Evolutionary conservation across 1,140 invertebrate genomes (phyloP), one percentile per base, ranked within the genome.

Genomic region (Nymphalis io): DNA sequence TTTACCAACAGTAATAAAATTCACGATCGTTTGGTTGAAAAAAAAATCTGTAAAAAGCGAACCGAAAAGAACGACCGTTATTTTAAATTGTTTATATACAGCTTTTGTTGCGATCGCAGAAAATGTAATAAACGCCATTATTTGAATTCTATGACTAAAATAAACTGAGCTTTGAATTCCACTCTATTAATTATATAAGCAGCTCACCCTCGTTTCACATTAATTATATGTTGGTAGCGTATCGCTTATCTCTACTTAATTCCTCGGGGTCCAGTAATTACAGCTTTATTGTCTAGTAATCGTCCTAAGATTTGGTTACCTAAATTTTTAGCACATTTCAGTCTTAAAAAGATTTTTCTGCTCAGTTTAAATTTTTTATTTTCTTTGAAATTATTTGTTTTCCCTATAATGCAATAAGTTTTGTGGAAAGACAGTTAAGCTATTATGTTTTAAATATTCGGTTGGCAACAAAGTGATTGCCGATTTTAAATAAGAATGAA

Each of bases 131-230:
- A n/a, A 16, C n/a, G 44, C 3, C 15, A 46, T n/a, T 12, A 4
- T 18, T 15, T 16, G n/a, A 16, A 46, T 16, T 8, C 3, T n/a
- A 16, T 18, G 3, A 16, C 16, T 16, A 46, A 8, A 46, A 18
- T 46, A 16, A 46, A n/a, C 44, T 46, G 6, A 15, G 6, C 5
- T 16, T n/a, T 13, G 21, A 23, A 57, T 57, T 38, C 39, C 51
- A 67, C 27, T 67, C 40, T n/a, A 64, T 42, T 70, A 70, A 70
- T 70, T 64, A 70, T 64, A 59, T 70, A 40, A 70, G 61, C 38
- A 18, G 59, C 46, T 42, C 57, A 51, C n/a, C 53, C n/a, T 21
- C 39, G 27, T 21, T 59, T 59, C 21, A 38, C 48, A 55, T 67
- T 48, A 59, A 67, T 67, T 67, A 46, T 67, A 33, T 33, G 39